Percentiles rank a stretch among this genome's conserved stretches.
These are phyloP conservation scores for Hippocampus guttulatus DNA, from an alignment of 2,113 vertebrate species.

Conservation along the genomic window DNA sequence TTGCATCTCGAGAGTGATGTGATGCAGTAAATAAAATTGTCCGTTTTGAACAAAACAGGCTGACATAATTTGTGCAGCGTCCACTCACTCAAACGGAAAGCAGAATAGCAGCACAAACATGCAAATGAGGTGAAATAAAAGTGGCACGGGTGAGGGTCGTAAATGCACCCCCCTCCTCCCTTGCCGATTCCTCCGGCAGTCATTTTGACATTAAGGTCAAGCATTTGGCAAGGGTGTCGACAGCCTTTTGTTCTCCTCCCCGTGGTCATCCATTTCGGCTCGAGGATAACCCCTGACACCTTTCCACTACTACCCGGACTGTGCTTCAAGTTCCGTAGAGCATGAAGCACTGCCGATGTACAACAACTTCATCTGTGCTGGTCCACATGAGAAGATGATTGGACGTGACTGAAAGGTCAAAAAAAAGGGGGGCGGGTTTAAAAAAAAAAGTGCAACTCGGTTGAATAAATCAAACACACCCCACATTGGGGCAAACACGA, in stretches of 20 bases:
- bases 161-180: background rate
- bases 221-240: background rate
- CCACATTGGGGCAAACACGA: background rate
- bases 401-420: background rate
- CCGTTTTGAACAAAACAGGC: too few species aligned
- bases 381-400: background rate
- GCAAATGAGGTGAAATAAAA: slow-evolving; percentile 35
- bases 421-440: background rate
- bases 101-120: slow-evolving; percentile 12
- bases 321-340: background rate
- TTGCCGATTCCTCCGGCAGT: background rate
- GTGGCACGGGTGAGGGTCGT: background rate
- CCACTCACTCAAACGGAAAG: background rate
- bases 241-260: background rate
- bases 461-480: background rate
- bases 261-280: background rate
- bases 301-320: too few species aligned
- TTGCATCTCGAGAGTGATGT: too few species aligned
- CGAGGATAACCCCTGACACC: background rate
- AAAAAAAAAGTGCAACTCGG: background rate
- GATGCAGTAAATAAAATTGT: too few species aligned
- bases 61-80: background rate
- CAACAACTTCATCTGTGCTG: too few species aligned
- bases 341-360: too few species aligned
- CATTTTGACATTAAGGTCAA: background rate